Base-by-base conservation (phyloP, 1,140 invertebrate species). In the Grapholita molesta region DNA sequence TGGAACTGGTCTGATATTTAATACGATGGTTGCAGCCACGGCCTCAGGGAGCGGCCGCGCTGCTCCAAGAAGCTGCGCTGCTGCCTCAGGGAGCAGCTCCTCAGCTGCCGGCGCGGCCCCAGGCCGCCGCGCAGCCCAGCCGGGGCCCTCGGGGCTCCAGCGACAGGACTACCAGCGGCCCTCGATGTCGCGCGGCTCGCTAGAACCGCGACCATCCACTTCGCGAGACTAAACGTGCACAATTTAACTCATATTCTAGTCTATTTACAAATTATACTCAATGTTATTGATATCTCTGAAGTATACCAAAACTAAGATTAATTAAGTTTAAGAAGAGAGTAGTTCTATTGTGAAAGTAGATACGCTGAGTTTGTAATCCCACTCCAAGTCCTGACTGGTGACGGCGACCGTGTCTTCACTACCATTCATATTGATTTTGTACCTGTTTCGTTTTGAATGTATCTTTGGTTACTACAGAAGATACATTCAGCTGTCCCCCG, bases 141-240 rank as follows among this genome's bases (percentile, higher is more conserved):
- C 42, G 15, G 18, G 42, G 6, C 42, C 42, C 42, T 48, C 42
- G 15, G 42, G 42, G 15, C 18, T 48, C 42, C 42, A 48, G 42
- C 42, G 42, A 2, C 35, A 11, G 2, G 42, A 48, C 42, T 21
- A 48, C 42, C 15, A 18, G 18, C 42, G 42, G 15, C 42, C 42
- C n/a, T 21, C 42, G 15, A 48, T 18, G 15, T 48, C 42, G 15
- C 42, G 42, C 18, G 42, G 15, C 42, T 8, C 42, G 12, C 3
- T n/a, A 5, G 42, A 48, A 8, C 42, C 42, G 7, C 6, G 42
- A 18, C 42, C 42, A 21, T 48, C 42, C 42, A 48, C 42, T 6
- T 48, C 42, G 18, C 15, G 70, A 77, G 68, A 78, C 70, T 74
- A 72, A 64, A 68, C 72, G 74, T 74, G 76, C 78, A 78, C 78